Base-by-base conservation (phyloP, 2,113 vertebrate species). In the Eclectus roratus region DNA sequence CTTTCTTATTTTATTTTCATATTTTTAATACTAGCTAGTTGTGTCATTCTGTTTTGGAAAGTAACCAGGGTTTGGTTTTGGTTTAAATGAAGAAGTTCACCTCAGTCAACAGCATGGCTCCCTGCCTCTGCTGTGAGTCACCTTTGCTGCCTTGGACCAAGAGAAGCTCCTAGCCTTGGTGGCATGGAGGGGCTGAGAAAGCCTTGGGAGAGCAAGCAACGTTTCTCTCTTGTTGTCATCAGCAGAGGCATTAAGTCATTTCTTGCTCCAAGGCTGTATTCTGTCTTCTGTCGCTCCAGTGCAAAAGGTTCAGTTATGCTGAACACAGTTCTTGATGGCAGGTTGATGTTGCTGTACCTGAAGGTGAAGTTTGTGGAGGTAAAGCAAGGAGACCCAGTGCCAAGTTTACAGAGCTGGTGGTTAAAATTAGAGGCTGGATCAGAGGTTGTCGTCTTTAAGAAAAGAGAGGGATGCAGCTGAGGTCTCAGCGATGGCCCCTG, bases 91-190 rank as follows among this genome's bases (percentile, higher is more conserved):
- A 87, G 70, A 68, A 23, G 17, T 61, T 79, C 47, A 44, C 80
- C 81, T 84, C 43, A 68, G 41, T 95, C 91, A 93, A 80, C 80
- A 91, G 61, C 55, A 5, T 55, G 37, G 49, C 49, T 93, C 33
- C n/a, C 37, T 74, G 60, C 56, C 24, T 79, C 53, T 81, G 41
- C 53, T 47, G 4, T 96, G 96, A 94, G 81, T 96, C 92, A 92
- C 17, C 4, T 73, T 63, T 85, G 74, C 74, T 93, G 90, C 53
- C 63, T 80, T 35, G 58, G 44, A 50, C 70, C 13, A 41, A 60
- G 31, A 83, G 53, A 63, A 79, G 7, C 74, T 84, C 70, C 56
- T 80, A n/a, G 41, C 18, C 50, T 61, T 52, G 35, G 64, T 88
- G 61, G 7, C 13, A 10, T n/a, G 28, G 80, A 61, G 37, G 33